Evolutionary conservation across 2,113 vertebrate species (phyloP).

Genomic region (Syngnathus typhle): DNA sequence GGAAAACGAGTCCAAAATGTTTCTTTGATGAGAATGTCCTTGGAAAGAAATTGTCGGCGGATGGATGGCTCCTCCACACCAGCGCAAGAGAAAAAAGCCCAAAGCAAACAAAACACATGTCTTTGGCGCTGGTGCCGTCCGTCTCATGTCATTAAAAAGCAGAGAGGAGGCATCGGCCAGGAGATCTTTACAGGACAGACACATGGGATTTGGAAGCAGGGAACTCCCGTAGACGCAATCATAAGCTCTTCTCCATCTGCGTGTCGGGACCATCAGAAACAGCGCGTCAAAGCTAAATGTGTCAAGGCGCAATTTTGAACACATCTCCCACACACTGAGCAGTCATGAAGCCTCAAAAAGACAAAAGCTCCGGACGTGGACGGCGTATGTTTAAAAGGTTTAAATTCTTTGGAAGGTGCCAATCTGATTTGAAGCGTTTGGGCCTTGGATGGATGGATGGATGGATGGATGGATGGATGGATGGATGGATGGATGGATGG

Average conservation of each 20-base stretch:
- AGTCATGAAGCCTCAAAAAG: conserved; percentile 10
- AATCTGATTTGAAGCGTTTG: not conserved
- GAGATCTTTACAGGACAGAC: conserved; percentile 55
- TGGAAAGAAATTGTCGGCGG: conserved; percentile 7
- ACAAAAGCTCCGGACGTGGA: conserved; percentile 16
- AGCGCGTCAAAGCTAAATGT: not conserved
- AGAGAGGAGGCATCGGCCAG: conserved; percentile 47
- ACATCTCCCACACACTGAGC: not conserved
- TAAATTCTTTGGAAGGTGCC: not conserved
- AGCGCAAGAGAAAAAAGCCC: conserved; percentile 10
- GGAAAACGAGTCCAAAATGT: not conserved
- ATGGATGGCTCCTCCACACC: conserved; percentile 28
- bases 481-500: not conserved
- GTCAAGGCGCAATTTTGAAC: not conserved
- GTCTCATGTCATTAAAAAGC: conserved; percentile 2
- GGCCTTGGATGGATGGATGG: not conserved
- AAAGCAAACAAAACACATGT: conserved; percentile 42
- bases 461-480: not conserved
- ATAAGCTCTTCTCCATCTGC: conserved; percentile 29
- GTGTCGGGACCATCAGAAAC: conserved; percentile 22
- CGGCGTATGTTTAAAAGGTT: not conserved
- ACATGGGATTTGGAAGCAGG: conserved; percentile 37
- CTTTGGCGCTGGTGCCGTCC: conserved; percentile 17
- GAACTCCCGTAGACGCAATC: conserved; percentile 46
- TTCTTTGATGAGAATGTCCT: not conserved